These are phyloP conservation scores for Onychostoma macrolepis DNA, from an alignment of 2,113 vertebrate species.

Conservation along the genomic window DNA sequence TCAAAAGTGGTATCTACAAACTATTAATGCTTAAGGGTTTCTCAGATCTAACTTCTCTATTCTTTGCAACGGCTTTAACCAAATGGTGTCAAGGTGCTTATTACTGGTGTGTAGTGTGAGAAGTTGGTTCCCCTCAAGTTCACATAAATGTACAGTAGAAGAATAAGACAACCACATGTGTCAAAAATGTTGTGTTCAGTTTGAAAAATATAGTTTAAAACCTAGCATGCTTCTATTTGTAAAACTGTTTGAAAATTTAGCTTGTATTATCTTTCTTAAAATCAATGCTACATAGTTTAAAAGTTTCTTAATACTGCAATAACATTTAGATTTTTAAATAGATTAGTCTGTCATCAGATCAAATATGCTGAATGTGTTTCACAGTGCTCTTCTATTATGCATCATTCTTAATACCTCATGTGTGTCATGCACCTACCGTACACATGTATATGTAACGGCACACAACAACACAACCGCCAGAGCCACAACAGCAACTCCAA, in stretches of 20 bases:
- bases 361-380: neutral
- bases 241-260: neutral
- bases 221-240: neutral
- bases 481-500: slow-evolving; percentile 29
- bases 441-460: neutral
- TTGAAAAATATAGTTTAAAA: neutral
- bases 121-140: neutral
- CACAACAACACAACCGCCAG: neutral
- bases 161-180: neutral
- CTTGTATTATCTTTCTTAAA: neutral
- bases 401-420: neutral
- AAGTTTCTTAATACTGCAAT: too few species aligned
- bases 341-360: too few species aligned
- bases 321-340: too few species aligned
- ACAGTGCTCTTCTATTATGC: neutral
- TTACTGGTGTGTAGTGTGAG: neutral
- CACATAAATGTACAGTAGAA: neutral
- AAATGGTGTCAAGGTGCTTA: neutral
- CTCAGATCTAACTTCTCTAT: neutral
- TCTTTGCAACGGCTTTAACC: neutral
- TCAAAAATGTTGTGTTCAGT: neutral
- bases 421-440: slow-evolving; percentile 9
- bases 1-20: neutral
- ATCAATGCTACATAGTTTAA: neutral
- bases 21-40: neutral